Percentiles rank a stretch among this genome's conserved stretches.
These are phyloP conservation scores for Brachypterus glaber DNA, from an alignment of 2,888 invertebrate genomes.

Conservation along the genomic window DNA sequence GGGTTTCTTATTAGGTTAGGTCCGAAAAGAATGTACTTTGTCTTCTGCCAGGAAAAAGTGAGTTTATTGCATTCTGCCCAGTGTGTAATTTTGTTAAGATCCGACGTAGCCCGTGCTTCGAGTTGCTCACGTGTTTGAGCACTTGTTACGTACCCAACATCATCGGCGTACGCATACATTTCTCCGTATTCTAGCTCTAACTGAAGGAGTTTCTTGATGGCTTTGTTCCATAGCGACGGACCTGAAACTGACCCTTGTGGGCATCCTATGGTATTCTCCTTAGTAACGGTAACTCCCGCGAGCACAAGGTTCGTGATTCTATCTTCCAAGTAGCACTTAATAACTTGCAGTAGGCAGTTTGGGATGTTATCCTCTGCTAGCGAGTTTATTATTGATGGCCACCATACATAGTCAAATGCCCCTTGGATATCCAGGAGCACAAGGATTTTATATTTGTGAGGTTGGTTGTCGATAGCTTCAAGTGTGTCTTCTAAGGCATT, in stretches of 20 bases:
- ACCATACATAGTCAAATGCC: background rate
- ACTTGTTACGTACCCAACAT: background rate
- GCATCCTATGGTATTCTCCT: background rate
- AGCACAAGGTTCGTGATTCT: background rate
- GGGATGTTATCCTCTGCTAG: background rate
- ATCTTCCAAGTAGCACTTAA: background rate
- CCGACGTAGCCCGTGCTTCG: background rate
- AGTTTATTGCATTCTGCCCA: background rate
- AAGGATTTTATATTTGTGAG: background rate
- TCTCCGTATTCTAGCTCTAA: background rate
- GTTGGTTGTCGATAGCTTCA: background rate
- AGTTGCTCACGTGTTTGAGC: background rate
- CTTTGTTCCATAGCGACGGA: background rate
- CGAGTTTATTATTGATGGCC: background rate
- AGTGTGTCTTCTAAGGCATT: background rate
- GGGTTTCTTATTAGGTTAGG: background rate
- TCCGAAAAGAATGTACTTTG: background rate
- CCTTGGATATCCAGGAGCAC: background rate
- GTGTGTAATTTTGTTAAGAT: background rate
- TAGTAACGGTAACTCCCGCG: background rate
- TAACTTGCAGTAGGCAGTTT: background rate
- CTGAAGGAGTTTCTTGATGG: background rate
- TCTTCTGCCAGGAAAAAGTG: background rate
- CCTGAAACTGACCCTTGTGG: background rate
- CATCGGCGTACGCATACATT: background rate